Conservation (phyloP, 92 coral and sea anemone species). For the Epizoanthus stellaris region DNA sequence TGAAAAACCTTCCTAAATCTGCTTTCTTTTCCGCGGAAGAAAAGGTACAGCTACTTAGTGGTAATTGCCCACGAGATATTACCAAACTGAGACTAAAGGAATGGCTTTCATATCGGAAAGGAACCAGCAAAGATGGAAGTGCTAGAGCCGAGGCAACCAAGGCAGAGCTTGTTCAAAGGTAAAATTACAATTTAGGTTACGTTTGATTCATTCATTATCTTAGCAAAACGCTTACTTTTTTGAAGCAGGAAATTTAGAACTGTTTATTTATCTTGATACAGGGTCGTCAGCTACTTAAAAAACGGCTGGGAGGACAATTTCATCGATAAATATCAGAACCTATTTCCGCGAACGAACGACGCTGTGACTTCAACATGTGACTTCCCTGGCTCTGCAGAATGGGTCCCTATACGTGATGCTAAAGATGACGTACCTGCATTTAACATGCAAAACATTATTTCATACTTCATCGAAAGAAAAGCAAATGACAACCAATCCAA, state of each 20-base stretch:
- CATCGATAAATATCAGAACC: constrained; percentile 45
- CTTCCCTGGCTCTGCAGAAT: constrained; percentile 59
- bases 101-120: constrained; percentile 58
- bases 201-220: too few species aligned
- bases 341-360: background rate
- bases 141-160: constrained; percentile 58
- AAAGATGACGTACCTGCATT: constrained; percentile 57
- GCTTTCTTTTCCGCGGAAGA: constrained; percentile 54
- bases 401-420: constrained; percentile 57
- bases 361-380: constrained; percentile 51
- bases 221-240: too few species aligned
- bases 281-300: constrained; percentile 62
- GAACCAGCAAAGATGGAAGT: constrained; percentile 68
- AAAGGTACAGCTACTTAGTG: constrained; percentile 55
- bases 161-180: constrained; percentile 60
- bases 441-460: constrained; percentile 63
- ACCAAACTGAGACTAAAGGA: constrained; percentile 33
- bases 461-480: constrained; percentile 70
- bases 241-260: too few species aligned
- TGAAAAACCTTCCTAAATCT: too few species aligned
- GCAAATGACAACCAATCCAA: constrained; percentile 67
- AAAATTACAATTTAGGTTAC: background rate
- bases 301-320: constrained; percentile 70
- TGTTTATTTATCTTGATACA: constrained; percentile 7
- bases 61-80: constrained; percentile 52